phyloP scores from a whole-genome alignment of 2,113 vertebrate genomes.

The Salminus brasiliensis region DNA sequence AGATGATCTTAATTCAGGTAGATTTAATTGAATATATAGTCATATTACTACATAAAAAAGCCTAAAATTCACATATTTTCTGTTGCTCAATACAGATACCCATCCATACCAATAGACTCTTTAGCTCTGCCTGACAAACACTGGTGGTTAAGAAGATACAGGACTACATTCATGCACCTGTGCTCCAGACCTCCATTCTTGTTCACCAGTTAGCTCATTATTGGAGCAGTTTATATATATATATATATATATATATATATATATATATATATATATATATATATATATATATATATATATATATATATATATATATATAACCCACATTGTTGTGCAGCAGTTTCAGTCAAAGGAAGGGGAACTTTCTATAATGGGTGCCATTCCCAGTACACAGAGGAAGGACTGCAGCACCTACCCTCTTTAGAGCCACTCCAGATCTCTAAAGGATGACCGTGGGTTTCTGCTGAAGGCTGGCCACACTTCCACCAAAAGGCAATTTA shows the following conservation, averaged over 20 bases:
- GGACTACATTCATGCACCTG: not conserved
- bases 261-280: too few species aligned
- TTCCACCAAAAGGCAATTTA: not conserved
- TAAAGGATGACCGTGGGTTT: not conserved
- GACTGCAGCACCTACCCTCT: not conserved
- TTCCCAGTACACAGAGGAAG: not conserved
- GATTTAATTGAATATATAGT: too few species aligned
- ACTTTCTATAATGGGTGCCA: not conserved
- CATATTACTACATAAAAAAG: too few species aligned
- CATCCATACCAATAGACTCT: too few species aligned
- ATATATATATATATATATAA: too few species aligned
- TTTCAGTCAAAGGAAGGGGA: not conserved
- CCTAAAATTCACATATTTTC: too few species aligned
- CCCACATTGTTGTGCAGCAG: not conserved
- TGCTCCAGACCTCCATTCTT: not conserved
- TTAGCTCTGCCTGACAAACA: too few species aligned
- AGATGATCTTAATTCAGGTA: too few species aligned
- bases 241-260: too few species aligned
- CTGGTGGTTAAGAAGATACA: too few species aligned
- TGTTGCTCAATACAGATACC: too few species aligned
- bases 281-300: too few species aligned
- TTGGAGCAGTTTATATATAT: slow-evolving; percentile 3
- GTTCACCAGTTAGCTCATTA: slow-evolving; percentile 16
- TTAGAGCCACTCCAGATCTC: not conserved
- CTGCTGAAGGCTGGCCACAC: not conserved